phyloP scores from a whole-genome alignment of 1,140 invertebrate species.

The Archivesica marissinica region DNA sequence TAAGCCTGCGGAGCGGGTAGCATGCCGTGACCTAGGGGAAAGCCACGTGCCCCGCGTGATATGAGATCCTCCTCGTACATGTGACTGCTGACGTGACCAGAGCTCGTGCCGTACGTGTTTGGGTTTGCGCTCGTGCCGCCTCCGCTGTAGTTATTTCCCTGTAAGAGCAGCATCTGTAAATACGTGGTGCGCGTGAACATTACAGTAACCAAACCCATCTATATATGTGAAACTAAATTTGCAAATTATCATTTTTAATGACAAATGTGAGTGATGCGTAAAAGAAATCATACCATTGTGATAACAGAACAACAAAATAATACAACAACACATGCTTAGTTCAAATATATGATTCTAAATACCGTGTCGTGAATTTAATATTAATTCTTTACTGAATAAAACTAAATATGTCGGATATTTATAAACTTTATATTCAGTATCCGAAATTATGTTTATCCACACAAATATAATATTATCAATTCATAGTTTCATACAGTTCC shows the following conservation, averaged over 20 bases:
- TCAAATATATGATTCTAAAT: too few relatives aligned
- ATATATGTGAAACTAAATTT: not conserved
- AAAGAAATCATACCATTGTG: not conserved
- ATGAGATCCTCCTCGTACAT: conserved; percentile 75
- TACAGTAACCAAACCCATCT: not conserved
- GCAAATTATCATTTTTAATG: too few relatives aligned
- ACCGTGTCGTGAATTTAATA: too few relatives aligned
- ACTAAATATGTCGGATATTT: too few relatives aligned
- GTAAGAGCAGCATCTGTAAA: conserved; percentile 65
- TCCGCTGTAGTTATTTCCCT: conserved; percentile 60
- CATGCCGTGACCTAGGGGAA: conserved; percentile 75
- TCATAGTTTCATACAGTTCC: too few relatives aligned
- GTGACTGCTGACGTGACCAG: conserved; percentile 31
- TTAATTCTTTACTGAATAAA: too few relatives aligned
- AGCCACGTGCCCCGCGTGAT: conserved; percentile 70
- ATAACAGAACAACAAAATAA: too few relatives aligned
- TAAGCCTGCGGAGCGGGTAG: conserved; percentile 77
- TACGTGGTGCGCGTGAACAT: conserved; percentile 19
- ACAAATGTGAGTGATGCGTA: not conserved
- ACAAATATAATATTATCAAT: too few relatives aligned
- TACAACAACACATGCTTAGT: too few relatives aligned
- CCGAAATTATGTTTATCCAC: too few relatives aligned
- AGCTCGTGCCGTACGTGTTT: conserved; percentile 38
- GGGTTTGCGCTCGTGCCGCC: conserved; percentile 27
- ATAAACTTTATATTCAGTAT: too few relatives aligned